Evolutionary conservation across 2,888 invertebrate species (phyloP), one percentile per base, ranked within the genome.

Genomic region (Carabus problematicus): DNA sequence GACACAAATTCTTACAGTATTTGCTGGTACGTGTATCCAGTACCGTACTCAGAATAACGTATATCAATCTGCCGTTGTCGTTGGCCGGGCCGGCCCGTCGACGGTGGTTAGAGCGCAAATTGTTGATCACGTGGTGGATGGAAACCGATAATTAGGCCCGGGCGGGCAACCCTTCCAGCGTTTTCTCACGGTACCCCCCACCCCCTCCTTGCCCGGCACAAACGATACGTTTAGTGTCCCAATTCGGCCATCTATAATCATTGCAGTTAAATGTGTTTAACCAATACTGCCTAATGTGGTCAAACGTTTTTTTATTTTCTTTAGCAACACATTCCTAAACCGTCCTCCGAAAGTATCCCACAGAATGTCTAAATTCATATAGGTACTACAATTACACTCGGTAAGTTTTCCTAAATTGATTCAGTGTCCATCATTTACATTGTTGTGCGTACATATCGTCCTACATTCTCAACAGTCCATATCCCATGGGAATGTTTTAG

Each of bases 131-230:
- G 52, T 52, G 52, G 52, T 52, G 52, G 52, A 52, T 52, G 52
- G 52, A 59, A 59, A 41, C 47, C 47, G 61, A 39, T 39, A 61
- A 61, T 61, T 61, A 61, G 45, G 19, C 45, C 39, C 61, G 61
- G 47, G 47, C 29, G 61, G 61, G 61, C 61, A 61, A 61, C 61
- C 61, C 61, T 61, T 61, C 61, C 47, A 47, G 61, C 61, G 47
- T 14, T 12, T 61, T 61, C 61, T 61, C 61, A 61, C 61, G 61
- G 61, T 61, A 56, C 56, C 56, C 29, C 40, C 29, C 56, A 11
- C 29, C 19, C 39, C 12, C 56, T 19, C 40, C 16, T 29, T 41
- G n/a, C 58, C 16, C 58, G 49, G 49, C 52, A 52, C 19, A 52
- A 52, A 52, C 52, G 52, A 19, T 52, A 52, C 52, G 52, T 52